Conservation (phyloP, 53 echinoderm and acorn worm species). For the Antedon mediterranea region DNA sequence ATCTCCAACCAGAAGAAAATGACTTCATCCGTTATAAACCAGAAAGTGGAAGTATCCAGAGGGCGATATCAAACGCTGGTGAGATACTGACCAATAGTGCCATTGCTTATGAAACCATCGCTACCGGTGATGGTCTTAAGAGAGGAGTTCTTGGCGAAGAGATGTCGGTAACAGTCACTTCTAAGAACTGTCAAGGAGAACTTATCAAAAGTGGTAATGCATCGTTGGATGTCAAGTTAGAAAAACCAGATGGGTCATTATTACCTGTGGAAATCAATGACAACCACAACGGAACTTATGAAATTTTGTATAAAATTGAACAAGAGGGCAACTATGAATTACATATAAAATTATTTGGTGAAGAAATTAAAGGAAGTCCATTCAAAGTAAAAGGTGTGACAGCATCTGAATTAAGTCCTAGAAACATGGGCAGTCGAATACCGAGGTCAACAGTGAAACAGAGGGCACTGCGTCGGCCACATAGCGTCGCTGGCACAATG, state of each 20-base stretch:
- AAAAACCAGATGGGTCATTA: slow-evolving; percentile 50
- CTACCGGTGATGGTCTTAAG: slow-evolving; percentile 83
- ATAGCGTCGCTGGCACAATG: slow-evolving; percentile 70
- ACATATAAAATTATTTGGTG: slow-evolving; percentile 65
- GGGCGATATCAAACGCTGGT: slow-evolving; percentile 69
- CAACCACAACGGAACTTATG: slow-evolving; percentile 89
- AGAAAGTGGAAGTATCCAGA: slow-evolving; percentile 53
- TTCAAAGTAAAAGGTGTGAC: slow-evolving; percentile 69
- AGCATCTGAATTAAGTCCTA: slow-evolving; percentile 27
- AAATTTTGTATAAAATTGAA: slow-evolving; percentile 52
- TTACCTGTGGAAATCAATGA: slow-evolving; percentile 44
- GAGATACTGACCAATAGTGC: slow-evolving; percentile 78
- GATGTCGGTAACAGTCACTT: slow-evolving; percentile 69
- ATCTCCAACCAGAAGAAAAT: slow-evolving; percentile 80
- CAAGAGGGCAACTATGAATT: slow-evolving; percentile 71
- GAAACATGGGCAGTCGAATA: slow-evolving; percentile 71
- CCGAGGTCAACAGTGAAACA: slow-evolving; percentile 79
- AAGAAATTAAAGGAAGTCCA: slow-evolving; percentile 84
- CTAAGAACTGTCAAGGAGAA: slow-evolving; percentile 63
- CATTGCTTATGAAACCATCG: slow-evolving; percentile 71
- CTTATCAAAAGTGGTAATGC: slow-evolving; percentile 68
- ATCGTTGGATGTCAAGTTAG: slow-evolving; percentile 50
- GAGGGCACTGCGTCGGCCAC: slow-evolving; percentile 77
- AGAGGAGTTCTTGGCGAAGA: slow-evolving; percentile 67
- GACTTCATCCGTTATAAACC: slow-evolving; percentile 65